phyloP scores from a whole-genome alignment of 1,140 invertebrate species.

The Drosophila pachea region DNA sequence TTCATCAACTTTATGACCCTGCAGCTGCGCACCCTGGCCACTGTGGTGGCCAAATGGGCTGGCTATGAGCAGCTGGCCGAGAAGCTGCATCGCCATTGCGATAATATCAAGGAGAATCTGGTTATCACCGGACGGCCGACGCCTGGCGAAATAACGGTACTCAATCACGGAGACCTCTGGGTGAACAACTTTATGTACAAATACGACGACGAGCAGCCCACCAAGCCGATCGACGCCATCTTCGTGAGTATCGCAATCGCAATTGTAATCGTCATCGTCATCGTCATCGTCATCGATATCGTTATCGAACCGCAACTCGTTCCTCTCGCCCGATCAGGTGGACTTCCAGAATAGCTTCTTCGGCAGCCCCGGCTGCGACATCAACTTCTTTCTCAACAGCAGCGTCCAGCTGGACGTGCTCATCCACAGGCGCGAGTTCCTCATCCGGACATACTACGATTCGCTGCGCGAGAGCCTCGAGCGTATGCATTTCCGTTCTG shows the following conservation, averaged over 20 bases:
- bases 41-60: conserved; percentile 62
- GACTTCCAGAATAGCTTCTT: conserved; percentile 77
- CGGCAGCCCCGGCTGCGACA: conserved; percentile 74
- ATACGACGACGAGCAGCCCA: conserved; percentile 71
- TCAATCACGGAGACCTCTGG: conserved; percentile 81
- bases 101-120: conserved; percentile 70
- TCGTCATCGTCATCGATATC: too few species aligned
- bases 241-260: conserved; percentile 56
- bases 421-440: conserved; percentile 64
- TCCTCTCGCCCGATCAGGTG: conserved; percentile 36
- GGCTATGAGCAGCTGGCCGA: conserved; percentile 61
- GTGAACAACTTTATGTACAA: conserved; percentile 81
- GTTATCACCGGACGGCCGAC: conserved; percentile 50
- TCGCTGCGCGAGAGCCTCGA: conserved; percentile 60
- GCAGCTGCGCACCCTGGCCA: conserved; percentile 63
- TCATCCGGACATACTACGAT: conserved; percentile 65
- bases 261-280: too few species aligned
- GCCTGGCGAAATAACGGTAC: conserved; percentile 68
- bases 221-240: conserved; percentile 66
- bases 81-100: conserved; percentile 67
- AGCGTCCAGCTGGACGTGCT: conserved; percentile 74
- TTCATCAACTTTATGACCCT: conserved; percentile 69
- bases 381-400: conserved; percentile 77
- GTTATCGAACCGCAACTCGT: not conserved
- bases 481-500: conserved; percentile 54